Percentiles rank a stretch among this genome's conserved stretches.
phyloP scores from a whole-genome alignment of 2,113 vertebrate genomes.

The Stigmatopora argus region DNA sequence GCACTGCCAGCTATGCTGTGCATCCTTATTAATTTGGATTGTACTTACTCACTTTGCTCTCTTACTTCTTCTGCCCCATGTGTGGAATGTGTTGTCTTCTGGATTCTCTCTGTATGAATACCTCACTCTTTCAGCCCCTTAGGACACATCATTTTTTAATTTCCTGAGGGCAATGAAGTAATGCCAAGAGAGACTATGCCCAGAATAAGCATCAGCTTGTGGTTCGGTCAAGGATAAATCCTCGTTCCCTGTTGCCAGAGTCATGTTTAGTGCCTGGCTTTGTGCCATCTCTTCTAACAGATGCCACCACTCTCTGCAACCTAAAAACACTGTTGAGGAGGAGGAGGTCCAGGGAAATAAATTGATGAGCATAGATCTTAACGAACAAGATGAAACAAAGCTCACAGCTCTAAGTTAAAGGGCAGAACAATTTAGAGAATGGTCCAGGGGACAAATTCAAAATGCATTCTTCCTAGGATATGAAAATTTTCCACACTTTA shows the following conservation, averaged over 20 bases:
- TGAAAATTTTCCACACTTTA: background rate
- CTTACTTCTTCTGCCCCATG: conserved; percentile 6
- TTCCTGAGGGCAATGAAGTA: conserved; percentile 32
- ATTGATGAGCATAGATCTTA: conserved; percentile 22
- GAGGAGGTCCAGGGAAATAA: conserved; percentile 19
- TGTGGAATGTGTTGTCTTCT: conserved; percentile 19
- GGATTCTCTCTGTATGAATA: conserved; percentile 19
- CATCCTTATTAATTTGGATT: conserved; percentile 2
- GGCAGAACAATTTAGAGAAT: conserved; percentile 14
- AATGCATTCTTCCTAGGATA: background rate
- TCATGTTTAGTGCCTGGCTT: conserved; percentile 47
- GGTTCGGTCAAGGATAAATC: conserved; percentile 59
- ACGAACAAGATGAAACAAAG: conserved; percentile 19
- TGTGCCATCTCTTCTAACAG: conserved; percentile 42
- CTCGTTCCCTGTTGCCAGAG: conserved; percentile 49
- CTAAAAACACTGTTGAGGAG: conserved; percentile 39
- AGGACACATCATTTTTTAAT: conserved; percentile 24
- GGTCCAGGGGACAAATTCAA: background rate
- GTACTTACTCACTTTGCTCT: background rate
- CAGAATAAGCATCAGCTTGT: conserved; percentile 60
- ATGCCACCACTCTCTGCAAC: conserved; percentile 49
- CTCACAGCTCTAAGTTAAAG: conserved; percentile 1
- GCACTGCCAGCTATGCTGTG: conserved; percentile 5
- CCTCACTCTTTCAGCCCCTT: conserved; percentile 20
- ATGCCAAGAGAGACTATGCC: conserved; percentile 36